Percentiles rank a stretch among this genome's conserved stretches.
Conservation (phyloP, 2,888 invertebrate species). For the Tubiluchus corallicola region DNA sequence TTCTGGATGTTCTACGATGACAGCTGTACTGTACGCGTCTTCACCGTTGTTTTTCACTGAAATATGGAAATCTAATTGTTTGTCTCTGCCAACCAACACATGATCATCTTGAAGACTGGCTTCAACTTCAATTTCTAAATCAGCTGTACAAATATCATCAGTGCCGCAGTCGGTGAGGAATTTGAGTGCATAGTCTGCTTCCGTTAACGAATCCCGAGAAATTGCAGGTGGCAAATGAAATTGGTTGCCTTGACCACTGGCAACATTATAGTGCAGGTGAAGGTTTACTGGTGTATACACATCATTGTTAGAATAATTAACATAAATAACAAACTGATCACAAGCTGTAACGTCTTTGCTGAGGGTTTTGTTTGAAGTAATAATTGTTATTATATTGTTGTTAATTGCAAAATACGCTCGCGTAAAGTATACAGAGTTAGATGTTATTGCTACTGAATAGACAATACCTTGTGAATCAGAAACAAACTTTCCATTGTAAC, state of each 20-base stretch:
- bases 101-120: background rate
- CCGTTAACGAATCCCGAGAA: background rate
- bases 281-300: background rate
- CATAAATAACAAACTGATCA: background rate
- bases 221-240: background rate
- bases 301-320: background rate
- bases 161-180: background rate
- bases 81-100: background rate
- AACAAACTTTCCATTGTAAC: constrained; percentile 16
- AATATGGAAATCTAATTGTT: background rate
- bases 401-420: background rate
- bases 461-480: constrained; percentile 10
- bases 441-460: background rate
- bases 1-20: background rate
- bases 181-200: background rate
- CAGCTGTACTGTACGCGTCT: background rate
- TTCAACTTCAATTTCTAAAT: too few species aligned
- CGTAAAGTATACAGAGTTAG: background rate
- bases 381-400: background rate
- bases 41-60: background rate
- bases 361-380: background rate
- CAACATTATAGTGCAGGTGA: background rate
- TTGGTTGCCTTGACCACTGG: background rate
- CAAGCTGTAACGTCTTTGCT: background rate
- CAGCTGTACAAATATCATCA: background rate